Conservation (phyloP, 2,888 invertebrate genomes). For the Pheosia gnoma region DNA sequence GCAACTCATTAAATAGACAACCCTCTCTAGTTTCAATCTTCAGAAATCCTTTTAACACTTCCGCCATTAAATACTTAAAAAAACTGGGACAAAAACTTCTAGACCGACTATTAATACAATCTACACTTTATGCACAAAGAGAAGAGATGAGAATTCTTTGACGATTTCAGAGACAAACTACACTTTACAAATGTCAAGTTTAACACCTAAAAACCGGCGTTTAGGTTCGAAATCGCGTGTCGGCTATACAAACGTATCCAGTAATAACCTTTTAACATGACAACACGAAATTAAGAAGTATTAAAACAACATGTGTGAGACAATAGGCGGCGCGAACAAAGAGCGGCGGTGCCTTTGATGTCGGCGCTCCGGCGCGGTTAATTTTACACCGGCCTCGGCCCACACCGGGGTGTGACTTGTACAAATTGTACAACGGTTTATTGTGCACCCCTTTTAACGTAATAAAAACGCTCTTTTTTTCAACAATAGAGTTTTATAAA, state of each 20-base stretch:
- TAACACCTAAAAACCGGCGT: background rate
- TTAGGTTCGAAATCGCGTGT: slow-evolving; percentile 41
- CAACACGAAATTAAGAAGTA: slow-evolving; percentile 76
- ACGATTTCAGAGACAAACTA: background rate
- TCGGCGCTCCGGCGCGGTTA: slow-evolving; percentile 57
- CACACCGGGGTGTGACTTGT: slow-evolving; percentile 32
- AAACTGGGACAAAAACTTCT: slow-evolving; percentile 28
- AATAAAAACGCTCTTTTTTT: slow-evolving; percentile 7
- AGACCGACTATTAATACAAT: slow-evolving; percentile 11
- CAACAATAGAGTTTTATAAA: background rate
- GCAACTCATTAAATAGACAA: slow-evolving; percentile 49
- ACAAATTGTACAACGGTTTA: slow-evolving; percentile 30
- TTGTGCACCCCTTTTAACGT: slow-evolving; percentile 37
- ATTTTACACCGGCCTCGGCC: slow-evolving; percentile 65
- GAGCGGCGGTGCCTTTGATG: slow-evolving; percentile 70
- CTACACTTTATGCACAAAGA: background rate
- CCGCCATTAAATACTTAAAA: slow-evolving; percentile 59
- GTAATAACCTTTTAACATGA: slow-evolving; percentile 79
- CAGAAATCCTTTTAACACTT: slow-evolving; percentile 66
- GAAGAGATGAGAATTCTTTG: background rate
- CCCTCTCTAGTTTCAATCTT: slow-evolving; percentile 53
- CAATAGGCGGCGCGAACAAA: slow-evolving; percentile 75
- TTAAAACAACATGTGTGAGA: slow-evolving; percentile 77
- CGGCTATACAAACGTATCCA: slow-evolving; percentile 18
- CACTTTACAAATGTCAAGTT: background rate